Evolutionary conservation across 2,113 vertebrate genomes (phyloP).

Genomic region (Ceyx margarethae): DNA sequence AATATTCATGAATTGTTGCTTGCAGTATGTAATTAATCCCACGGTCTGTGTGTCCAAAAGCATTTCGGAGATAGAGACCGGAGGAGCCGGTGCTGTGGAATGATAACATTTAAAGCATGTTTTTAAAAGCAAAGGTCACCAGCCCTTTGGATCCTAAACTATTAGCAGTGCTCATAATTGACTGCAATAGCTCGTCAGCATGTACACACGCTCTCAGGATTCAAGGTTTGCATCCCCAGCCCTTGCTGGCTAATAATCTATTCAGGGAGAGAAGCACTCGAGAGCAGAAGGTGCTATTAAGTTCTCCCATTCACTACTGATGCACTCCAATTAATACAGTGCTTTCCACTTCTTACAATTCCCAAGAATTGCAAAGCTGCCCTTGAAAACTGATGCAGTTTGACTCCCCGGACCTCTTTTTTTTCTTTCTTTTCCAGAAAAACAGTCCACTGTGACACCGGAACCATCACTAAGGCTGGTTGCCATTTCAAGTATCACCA

Average conservation of each 20-base stretch:
- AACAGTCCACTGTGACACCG: background rate
- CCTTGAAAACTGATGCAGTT: conserved; percentile 35
- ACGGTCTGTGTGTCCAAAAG: conserved; percentile 77
- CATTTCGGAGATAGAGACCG: conserved; percentile 67
- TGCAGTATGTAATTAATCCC: conserved; percentile 81
- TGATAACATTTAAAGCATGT: conserved; percentile 41
- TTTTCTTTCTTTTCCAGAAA: background rate
- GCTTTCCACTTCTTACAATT: conserved; percentile 45
- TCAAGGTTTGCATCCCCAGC: conserved; percentile 25
- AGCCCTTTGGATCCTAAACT: conserved; percentile 29
- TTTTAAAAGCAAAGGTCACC: conserved; percentile 53
- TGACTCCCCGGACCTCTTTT: background rate
- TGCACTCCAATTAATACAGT: background rate
- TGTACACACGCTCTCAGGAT: background rate
- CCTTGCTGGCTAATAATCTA: conserved; percentile 47
- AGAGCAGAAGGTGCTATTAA: conserved; percentile 39
- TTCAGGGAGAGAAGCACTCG: conserved; percentile 52
- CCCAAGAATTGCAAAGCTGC: background rate
- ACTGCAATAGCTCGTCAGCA: conserved; percentile 15
- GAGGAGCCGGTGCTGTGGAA: conserved; percentile 38
- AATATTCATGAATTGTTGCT: conserved; percentile 86
- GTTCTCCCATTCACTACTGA: conserved; percentile 15
- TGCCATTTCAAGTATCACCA: conserved; percentile 14
- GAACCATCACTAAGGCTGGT: background rate
- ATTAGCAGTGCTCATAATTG: conserved; percentile 35